Percentiles rank a stretch among this genome's conserved stretches.
phyloP scores from a whole-genome alignment of 2,888 invertebrate species.

The Melinaea menophilus region DNA sequence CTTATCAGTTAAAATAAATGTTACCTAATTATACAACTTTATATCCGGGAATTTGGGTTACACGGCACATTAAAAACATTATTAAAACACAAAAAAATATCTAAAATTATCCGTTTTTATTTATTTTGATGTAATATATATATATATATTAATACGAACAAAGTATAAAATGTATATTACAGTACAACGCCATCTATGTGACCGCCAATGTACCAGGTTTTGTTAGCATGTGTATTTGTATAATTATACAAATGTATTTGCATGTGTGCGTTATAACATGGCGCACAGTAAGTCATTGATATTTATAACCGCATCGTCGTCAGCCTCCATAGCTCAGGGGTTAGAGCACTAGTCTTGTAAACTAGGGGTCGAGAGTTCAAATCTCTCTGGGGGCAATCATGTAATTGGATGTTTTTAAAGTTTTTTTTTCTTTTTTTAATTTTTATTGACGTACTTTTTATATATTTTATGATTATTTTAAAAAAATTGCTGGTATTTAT shows the following conservation, averaged over 20 bases:
- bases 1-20: slow-evolving; percentile 21
- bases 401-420: neutral
- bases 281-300: slow-evolving; percentile 44
- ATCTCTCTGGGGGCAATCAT: slow-evolving; percentile 79
- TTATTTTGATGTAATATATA: neutral
- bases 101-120: too few species aligned
- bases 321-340: slow-evolving; percentile 79
- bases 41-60: neutral
- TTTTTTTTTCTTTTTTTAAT: slow-evolving; percentile 26
- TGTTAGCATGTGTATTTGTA: slow-evolving; percentile 1
- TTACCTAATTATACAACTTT: neutral
- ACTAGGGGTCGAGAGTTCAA: slow-evolving; percentile 83
- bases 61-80: too few species aligned
- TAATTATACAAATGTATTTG: neutral
- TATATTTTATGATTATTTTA: slow-evolving; percentile 19
- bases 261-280: slow-evolving; percentile 41
- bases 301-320: slow-evolving; percentile 47
- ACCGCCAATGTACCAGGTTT: slow-evolving; percentile 9
- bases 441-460: slow-evolving; percentile 17
- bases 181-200: slow-evolving; percentile 23
- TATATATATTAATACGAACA: neutral
- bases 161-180: neutral
- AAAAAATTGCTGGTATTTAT: neutral
- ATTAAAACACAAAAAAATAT: too few species aligned
- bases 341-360: slow-evolving; percentile 80